Evolutionary conservation across 1,140 invertebrate genomes (phyloP).

Genomic region (Drosophila kanapiae): DNA sequence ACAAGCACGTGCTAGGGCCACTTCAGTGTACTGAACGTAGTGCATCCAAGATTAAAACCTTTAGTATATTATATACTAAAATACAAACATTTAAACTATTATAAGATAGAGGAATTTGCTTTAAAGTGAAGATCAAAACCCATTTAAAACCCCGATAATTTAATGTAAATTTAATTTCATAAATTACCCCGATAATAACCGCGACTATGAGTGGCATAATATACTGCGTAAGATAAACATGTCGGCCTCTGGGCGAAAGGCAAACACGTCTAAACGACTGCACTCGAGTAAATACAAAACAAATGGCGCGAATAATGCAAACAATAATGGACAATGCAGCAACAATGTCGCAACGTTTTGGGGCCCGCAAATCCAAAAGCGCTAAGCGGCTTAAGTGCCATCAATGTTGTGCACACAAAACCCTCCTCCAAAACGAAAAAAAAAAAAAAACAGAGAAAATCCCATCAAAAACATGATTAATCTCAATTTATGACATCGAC

Average conservation of each 20-base stretch:
- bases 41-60: too few species aligned
- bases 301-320: constrained; percentile 45
- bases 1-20: too few species aligned
- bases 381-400: constrained; percentile 48
- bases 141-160: background rate
- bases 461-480: constrained; percentile 77
- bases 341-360: constrained; percentile 13
- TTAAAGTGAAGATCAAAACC: too few species aligned
- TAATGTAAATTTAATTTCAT: background rate
- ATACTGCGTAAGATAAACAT: constrained; percentile 25
- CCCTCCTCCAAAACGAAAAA: background rate
- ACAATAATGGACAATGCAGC: constrained; percentile 49
- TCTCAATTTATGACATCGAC: constrained; percentile 79
- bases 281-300: constrained; percentile 31
- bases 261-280: constrained; percentile 28
- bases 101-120: too few species aligned
- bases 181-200: background rate
- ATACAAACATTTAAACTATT: too few species aligned
- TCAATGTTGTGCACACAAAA: constrained; percentile 21
- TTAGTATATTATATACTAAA: too few species aligned
- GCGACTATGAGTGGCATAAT: constrained; percentile 10
- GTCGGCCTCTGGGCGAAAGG: background rate
- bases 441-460: constrained; percentile 4
- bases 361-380: background rate
- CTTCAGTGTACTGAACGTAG: too few species aligned